Percentiles rank a stretch among this genome's conserved stretches.
Conservation (phyloP, 2,888 invertebrate genomes). For the Lamellibrachia satsuma region DNA sequence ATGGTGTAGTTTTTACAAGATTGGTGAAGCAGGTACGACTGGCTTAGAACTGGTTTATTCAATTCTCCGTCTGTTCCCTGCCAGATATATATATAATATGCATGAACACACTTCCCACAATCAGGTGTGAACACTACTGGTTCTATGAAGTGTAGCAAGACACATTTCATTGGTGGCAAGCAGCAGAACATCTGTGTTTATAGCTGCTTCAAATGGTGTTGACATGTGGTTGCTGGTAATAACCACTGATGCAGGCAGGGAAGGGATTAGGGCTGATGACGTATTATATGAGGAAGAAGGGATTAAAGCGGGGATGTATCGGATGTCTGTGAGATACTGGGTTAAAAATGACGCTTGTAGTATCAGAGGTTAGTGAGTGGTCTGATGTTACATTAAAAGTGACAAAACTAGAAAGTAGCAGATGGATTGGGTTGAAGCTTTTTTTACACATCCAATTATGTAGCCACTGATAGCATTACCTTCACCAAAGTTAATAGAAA, state of each 20-base stretch:
- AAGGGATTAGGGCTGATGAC: neutral
- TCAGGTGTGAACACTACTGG: neutral
- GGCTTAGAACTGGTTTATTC: neutral
- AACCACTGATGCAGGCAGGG: neutral
- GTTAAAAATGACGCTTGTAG: neutral
- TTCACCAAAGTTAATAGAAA: too few relatives aligned
- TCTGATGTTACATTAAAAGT: neutral
- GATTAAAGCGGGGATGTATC: neutral
- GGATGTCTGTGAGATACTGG: neutral
- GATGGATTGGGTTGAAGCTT: too few relatives aligned
- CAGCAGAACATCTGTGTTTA: neutral
- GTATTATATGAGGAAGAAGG: too few relatives aligned
- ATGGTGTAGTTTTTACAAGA: neutral
- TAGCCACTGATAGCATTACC: too few relatives aligned
- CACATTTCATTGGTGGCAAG: neutral
- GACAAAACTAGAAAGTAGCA: neutral
- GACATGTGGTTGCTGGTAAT: neutral
- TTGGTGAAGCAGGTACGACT: neutral
- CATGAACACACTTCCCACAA: neutral
- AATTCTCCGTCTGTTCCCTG: neutral
- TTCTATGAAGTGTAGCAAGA: neutral
- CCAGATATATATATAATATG: neutral
- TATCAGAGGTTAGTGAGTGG: neutral
- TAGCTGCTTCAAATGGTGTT: neutral
- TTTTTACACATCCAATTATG: too few relatives aligned